Conservation (phyloP, 2,888 invertebrate species). For the Luperina nickerlii region DNA sequence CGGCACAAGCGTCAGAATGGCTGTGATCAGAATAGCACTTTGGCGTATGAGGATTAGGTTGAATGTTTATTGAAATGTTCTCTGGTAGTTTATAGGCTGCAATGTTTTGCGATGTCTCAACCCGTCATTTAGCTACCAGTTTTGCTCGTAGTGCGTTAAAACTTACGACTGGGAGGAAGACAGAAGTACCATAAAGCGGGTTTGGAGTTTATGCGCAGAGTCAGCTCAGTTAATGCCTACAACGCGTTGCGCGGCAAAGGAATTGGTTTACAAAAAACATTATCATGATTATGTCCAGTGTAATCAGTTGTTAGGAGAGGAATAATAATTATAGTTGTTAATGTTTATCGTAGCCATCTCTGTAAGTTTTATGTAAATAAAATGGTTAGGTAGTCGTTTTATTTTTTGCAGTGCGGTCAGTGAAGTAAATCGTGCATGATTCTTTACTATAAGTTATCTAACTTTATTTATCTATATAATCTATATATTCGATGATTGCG, state of each 20-base stretch:
- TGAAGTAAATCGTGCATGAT: background rate
- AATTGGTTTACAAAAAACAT: conserved; percentile 47
- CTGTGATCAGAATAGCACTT: conserved; percentile 56
- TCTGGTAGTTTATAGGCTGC: conserved; percentile 71
- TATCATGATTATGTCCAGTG: conserved; percentile 31
- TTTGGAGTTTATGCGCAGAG: conserved; percentile 58
- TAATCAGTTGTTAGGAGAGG: conserved; percentile 26
- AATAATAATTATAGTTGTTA: conserved; percentile 32
- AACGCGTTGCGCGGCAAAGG: conserved; percentile 29
- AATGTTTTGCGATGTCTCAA: conserved; percentile 73
- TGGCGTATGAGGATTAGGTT: conserved; percentile 55
- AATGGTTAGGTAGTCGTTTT: background rate
- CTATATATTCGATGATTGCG: background rate
- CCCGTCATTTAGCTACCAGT: conserved; percentile 78
- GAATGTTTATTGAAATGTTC: conserved; percentile 54
- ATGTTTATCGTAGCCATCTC: conserved; percentile 11
- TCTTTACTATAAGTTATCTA: background rate
- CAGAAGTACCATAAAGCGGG: conserved; percentile 66
- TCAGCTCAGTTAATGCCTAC: conserved; percentile 2
- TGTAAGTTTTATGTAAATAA: conserved; percentile 10
- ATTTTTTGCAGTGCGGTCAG: conserved; percentile 4
- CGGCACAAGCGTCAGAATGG: conserved; percentile 51
- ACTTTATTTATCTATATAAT: background rate
- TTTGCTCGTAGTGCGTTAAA: conserved; percentile 74
- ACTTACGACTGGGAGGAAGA: conserved; percentile 65